These are phyloP conservation scores for Taphrorychus bicolor DNA, from an alignment of 2,888 invertebrate species.

Conservation along the genomic window DNA sequence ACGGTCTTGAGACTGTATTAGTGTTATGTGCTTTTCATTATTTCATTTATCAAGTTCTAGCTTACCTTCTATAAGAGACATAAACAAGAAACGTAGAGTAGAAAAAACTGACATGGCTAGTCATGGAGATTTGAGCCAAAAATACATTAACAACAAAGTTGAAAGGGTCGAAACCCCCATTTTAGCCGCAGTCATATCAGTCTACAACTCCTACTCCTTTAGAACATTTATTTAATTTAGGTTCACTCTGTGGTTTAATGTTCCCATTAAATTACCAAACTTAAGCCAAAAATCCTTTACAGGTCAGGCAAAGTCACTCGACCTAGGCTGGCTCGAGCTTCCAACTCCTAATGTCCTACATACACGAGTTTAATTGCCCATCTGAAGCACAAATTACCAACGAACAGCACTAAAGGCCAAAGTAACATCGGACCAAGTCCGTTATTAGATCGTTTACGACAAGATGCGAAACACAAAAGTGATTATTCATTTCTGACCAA, in stretches of 20 bases:
- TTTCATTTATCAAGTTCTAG: too few relatives aligned
- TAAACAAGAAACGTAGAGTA: too few relatives aligned
- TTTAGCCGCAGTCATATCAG: too few relatives aligned
- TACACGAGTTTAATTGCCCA: conserved; percentile 13
- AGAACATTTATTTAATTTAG: neutral
- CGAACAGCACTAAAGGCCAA: conserved; percentile 6
- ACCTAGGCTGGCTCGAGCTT: neutral
- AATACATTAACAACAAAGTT: too few relatives aligned
- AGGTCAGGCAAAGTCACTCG: neutral
- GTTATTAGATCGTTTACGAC: conserved; percentile 19
- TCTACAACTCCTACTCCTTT: too few relatives aligned
- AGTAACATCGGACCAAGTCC: conserved; percentile 8
- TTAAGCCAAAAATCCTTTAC: neutral
- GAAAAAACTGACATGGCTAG: too few relatives aligned
- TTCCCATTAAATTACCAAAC: neutral
- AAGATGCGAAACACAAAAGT: conserved; percentile 19
- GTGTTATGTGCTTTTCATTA: too few relatives aligned
- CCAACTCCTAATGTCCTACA: neutral
- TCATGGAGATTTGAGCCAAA: too few relatives aligned
- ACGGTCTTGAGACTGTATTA: too few relatives aligned
- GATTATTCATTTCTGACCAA: conserved; percentile 24
- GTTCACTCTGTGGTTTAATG: neutral
- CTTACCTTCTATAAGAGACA: too few relatives aligned
- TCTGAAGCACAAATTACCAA: conserved; percentile 14
- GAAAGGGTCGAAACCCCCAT: too few relatives aligned